Conservation (phyloP, 2,797 vertebrate genomes). For the Microhierax caerulescens region DNA sequence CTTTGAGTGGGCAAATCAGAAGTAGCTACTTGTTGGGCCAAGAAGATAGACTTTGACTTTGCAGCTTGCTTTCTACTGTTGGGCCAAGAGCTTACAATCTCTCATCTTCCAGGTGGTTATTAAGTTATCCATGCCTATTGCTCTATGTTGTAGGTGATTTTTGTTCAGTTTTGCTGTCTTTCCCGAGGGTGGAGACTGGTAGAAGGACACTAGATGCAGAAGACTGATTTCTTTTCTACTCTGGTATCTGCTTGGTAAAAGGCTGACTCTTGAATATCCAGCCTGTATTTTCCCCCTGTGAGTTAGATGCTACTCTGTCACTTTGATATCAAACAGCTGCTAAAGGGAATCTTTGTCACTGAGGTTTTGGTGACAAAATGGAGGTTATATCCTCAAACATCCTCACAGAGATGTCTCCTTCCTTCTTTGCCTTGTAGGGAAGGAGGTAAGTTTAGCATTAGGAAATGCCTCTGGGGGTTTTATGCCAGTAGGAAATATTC, state of each 20-base stretch:
- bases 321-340: constrained; percentile 28
- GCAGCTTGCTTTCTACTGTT: neutral
- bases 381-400: neutral
- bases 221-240: neutral
- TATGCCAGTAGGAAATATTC: neutral
- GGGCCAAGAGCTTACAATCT: neutral
- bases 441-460: neutral
- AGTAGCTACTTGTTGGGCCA: constrained; percentile 22
- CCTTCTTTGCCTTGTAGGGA: neutral
- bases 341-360: neutral
- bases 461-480: neutral
- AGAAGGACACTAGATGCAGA: neutral
- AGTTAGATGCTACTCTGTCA: neutral
- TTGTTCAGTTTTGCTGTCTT: neutral
- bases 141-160: neutral
- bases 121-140: neutral
- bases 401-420: neutral
- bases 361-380: constrained; percentile 9
- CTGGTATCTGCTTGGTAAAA: neutral
- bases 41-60: neutral
- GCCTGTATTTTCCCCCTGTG: neutral
- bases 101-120: neutral
- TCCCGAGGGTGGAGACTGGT: neutral
- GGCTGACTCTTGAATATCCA: neutral
- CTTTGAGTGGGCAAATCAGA: neutral